Evolutionary conservation across 2,797 vertebrate species (phyloP), one percentile per base, ranked within the genome.

Genomic region (Lindbergichthys nudifrons): DNA sequence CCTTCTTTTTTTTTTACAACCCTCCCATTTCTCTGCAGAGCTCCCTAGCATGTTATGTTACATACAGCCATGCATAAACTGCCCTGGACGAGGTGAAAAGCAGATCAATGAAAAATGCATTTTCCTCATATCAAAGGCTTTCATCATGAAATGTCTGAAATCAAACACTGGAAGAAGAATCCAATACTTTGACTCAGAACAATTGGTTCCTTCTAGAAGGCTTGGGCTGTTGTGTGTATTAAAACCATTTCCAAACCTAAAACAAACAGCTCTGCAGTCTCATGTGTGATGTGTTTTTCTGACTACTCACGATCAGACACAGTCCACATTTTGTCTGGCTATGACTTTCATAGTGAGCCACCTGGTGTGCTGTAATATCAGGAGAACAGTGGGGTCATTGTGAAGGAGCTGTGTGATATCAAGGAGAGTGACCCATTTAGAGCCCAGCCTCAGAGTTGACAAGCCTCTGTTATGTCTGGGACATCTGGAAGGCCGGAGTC

Each of bases 331-430:
- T 93, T 90, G 88, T 87, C 83, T 84, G 83, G 70, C 85, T 42
- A n/a, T 52, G 81, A 91, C 84, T 92, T 92, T 87, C 85, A 66
- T 77, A 84, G 87, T 42, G 84, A 93, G 88, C 92, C 93, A 94
- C 93, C 94, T 94, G 93, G 92, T 87, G 92, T 78, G 89, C 84
- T 86, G 88, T 94, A 93, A 94, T 93, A 93, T 90, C 88, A 86
- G 88, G 77, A 79, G 87, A 94, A 94, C 94, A 95, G 86, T 88
- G 90, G 84, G 91, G 91, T 94, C 91, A 93, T 93, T 94, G 93
- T 94, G 87, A 92, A 85, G 76, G 82, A 82, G 88, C 90, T 76
- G 91, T 90, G 91, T 91, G 92, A 93, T 93, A 92, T 92, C 77
- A 82, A 91, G 88, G 85, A 90, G 91, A 89, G 88, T 92, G 93